phyloP scores from a whole-genome alignment of 92 coral and sea anemone genomes.

The Umimayanthus kanabou region DNA sequence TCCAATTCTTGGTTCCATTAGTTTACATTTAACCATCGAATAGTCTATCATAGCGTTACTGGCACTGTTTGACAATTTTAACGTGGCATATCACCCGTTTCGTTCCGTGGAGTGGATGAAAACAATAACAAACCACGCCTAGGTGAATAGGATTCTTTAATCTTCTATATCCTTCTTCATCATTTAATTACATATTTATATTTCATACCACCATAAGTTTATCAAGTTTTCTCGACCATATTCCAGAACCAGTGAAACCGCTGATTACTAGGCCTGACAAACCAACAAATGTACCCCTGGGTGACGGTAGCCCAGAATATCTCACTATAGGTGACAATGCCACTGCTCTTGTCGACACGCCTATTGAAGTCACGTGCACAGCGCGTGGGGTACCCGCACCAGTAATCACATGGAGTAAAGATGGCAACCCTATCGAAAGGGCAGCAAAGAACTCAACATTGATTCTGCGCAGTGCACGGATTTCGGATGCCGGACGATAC shows the following conservation, averaged over 20 bases:
- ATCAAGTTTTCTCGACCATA: neutral
- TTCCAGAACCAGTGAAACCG: conserved; percentile 30
- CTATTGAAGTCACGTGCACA: conserved; percentile 4
- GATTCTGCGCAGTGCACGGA: neutral
- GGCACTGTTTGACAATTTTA: no score
- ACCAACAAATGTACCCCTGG: conserved; percentile 24
- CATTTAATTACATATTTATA: no score
- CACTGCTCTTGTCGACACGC: conserved; percentile 20
- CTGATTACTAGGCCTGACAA: conserved; percentile 6
- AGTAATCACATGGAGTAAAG: conserved; percentile 19
- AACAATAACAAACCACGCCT: no score
- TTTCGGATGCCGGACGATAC: conserved; percentile 24
- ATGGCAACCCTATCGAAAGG: conserved; percentile 2
- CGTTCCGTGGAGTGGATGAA: no score
- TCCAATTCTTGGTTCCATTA: no score
- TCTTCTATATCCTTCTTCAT: no score
- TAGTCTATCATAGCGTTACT: no score
- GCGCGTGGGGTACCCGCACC: conserved; percentile 23
- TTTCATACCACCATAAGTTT: neutral
- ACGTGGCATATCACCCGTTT: no score
- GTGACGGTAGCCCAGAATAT: conserved; percentile 24
- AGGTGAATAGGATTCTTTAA: no score
- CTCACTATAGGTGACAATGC: conserved; percentile 20
- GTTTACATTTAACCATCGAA: no score
- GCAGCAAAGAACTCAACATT: neutral